Base-by-base conservation (phyloP, 2,888 invertebrate genomes). In the Trisateles emortualis region DNA sequence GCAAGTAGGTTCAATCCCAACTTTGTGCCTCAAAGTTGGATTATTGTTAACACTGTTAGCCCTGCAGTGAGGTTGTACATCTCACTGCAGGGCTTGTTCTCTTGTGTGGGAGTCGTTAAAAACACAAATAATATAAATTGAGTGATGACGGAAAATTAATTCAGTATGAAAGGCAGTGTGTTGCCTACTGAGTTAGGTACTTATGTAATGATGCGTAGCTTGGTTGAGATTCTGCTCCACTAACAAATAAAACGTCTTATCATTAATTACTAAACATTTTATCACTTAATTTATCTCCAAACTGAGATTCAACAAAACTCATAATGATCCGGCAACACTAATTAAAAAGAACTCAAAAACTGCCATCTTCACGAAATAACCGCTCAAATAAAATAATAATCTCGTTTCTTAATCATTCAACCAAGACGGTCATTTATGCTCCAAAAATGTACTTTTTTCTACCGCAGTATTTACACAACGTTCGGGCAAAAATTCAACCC, bases 381-480 rank as follows among this genome's bases (percentile, higher is more conserved):
- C 16, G 29, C 16, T 41, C 47, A 38, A 58, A 59, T 60, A 52
- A 38, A 58, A 59, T 60, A 52, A 51, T 53, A 62, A 59, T 59
- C 45, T 40, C 51, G 57, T 66, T 66, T 60, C 55, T 51, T 52
- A 53, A 59, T 55, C 46, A 62, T 38, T 58, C 48, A 19, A 51
- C 44, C 53, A 62, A 67, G 68, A 63, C 47, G 49, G 41, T 59
- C 50, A 52, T 55, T 65, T 65, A 51, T 41, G 51, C 36, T 36
- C 33, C 42, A 22, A 48, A 59, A 38, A 52, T 51, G 53, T 29
- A 24, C 26, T 40, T 40, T 46, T 50, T 52, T 30, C 43, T 26
- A 54, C 64, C 60, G 48, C 58, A 54, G 32, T 68, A 59, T 70
- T 68, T 71, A 54, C 57, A 51, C 47, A 67, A 58, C 48, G 56